Evolutionary conservation across 53 echinoderm and acorn worm genomes (phyloP).

Genomic region (Temnopleurus reevesii): DNA sequence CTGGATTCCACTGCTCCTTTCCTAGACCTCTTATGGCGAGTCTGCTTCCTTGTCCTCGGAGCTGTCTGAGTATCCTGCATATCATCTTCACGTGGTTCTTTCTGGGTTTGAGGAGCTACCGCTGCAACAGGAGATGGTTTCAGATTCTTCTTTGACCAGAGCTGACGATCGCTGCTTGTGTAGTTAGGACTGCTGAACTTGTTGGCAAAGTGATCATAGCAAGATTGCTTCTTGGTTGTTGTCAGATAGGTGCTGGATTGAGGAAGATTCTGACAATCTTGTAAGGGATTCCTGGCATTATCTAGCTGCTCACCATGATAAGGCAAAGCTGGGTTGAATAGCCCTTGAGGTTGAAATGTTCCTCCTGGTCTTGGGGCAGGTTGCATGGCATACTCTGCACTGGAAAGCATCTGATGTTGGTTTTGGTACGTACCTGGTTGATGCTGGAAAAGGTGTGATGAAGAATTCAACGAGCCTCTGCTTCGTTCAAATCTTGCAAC

Average conservation of each 20-base stretch:
- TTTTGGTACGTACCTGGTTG: not conserved
- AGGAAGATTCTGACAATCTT: not conserved
- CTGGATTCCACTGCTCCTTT: not conserved
- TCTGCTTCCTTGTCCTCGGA: not conserved
- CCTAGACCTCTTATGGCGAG: not conserved
- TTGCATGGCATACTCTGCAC: not conserved
- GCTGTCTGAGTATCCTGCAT: not conserved
- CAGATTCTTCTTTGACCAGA: slow-evolving; percentile 58
- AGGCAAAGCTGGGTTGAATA: not conserved
- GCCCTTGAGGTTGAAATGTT: not conserved
- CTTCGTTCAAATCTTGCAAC: not conserved
- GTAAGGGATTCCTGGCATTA: not conserved
- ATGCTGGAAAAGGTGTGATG: slow-evolving; percentile 43
- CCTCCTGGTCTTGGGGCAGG: not conserved
- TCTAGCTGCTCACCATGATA: not conserved
- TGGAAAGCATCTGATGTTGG: not conserved
- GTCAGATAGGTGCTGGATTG: not conserved
- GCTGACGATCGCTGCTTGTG: slow-evolving; percentile 41
- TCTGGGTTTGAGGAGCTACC: slow-evolving; percentile 79
- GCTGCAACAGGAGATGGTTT: slow-evolving; percentile 92
- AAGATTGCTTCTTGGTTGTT: slow-evolving; percentile 1
- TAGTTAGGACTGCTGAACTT: slow-evolving; percentile 61
- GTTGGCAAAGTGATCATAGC: slow-evolving; percentile 1
- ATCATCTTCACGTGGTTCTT: slow-evolving; percentile 1
- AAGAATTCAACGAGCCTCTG: not conserved